Percentiles rank a stretch among this genome's conserved stretches.
phyloP scores from a whole-genome alignment of 2,113 vertebrate species.

The Hypomesus transpacificus region DNA sequence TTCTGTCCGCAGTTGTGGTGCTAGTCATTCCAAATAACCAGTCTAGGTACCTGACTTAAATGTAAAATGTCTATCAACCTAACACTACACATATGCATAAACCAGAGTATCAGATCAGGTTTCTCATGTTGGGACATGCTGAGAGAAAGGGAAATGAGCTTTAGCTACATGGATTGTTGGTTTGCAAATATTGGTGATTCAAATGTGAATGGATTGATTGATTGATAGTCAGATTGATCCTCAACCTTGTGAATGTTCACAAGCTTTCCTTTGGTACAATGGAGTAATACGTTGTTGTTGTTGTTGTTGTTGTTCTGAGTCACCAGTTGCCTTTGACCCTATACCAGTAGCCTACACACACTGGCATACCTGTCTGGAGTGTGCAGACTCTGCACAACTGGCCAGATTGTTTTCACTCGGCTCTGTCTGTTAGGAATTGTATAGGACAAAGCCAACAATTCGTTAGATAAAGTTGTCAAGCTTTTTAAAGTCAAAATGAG shows the following conservation, averaged over 20 bases:
- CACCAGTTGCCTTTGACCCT: too few species aligned
- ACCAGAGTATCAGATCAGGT: too few species aligned
- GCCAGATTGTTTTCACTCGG: neutral
- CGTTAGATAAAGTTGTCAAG: neutral
- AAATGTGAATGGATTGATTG: neutral
- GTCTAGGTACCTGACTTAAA: too few species aligned
- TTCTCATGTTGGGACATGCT: too few species aligned
- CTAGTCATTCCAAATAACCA: too few species aligned
- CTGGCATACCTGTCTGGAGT: neutral
- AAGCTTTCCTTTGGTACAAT: neutral
- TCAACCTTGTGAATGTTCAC: neutral
- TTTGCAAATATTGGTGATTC: neutral
- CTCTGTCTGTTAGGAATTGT: neutral
- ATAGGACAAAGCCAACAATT: neutral
- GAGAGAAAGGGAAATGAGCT: neutral
- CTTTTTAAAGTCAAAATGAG: too few species aligned
- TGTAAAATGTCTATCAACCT: too few species aligned
- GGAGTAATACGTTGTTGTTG: slow-evolving; percentile 5
- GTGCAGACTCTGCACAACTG: neutral
- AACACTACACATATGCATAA: too few species aligned
- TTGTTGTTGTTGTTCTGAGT: neutral
- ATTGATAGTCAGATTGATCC: neutral
- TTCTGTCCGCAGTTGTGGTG: too few species aligned
- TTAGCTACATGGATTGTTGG: neutral
- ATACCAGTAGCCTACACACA: too few species aligned